Evolutionary conservation across 2,113 vertebrate species (phyloP).

Genomic region (Leucoraja erinaceus): DNA sequence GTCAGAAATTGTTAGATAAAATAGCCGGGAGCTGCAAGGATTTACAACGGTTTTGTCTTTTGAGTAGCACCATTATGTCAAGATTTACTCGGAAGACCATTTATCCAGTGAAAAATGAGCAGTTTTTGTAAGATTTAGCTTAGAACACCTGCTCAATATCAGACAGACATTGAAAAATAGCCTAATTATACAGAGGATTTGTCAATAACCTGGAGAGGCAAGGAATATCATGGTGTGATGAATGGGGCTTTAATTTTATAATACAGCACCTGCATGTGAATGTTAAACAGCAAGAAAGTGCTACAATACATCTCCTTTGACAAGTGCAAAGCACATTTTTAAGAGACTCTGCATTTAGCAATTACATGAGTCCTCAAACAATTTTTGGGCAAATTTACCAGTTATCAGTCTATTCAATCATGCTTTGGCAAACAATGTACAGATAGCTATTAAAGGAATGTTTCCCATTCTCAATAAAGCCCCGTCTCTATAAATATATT

Average conservation of each 20-base stretch:
- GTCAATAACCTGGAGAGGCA: constrained; percentile 38
- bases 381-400: neutral
- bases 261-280: constrained; percentile 29
- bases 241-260: constrained; percentile 21
- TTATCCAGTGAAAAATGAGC: constrained; percentile 51
- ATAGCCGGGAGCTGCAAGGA: neutral
- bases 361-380: neutral
- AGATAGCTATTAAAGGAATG: neutral
- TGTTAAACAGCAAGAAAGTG: constrained; percentile 34
- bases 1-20: constrained; percentile 22
- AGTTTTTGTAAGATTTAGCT: constrained; percentile 50
- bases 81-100: constrained; percentile 46
- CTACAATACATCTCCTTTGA: constrained; percentile 38
- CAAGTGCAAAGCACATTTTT: constrained; percentile 24
- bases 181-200: constrained; percentile 42
- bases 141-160: constrained; percentile 46
- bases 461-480: neutral
- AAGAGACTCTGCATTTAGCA: neutral
- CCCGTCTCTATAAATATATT: neutral
- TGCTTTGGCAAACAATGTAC: neutral
- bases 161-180: constrained; percentile 41
- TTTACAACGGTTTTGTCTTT: constrained; percentile 10
- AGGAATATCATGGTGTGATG: constrained; percentile 21
- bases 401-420: neutral
- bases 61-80: constrained; percentile 56